A percentile compares a stretch with the other conserved stretches of the same genome.
phyloP scores from a whole-genome alignment of 2,113 vertebrate species.

The Notechis scutatus region DNA sequence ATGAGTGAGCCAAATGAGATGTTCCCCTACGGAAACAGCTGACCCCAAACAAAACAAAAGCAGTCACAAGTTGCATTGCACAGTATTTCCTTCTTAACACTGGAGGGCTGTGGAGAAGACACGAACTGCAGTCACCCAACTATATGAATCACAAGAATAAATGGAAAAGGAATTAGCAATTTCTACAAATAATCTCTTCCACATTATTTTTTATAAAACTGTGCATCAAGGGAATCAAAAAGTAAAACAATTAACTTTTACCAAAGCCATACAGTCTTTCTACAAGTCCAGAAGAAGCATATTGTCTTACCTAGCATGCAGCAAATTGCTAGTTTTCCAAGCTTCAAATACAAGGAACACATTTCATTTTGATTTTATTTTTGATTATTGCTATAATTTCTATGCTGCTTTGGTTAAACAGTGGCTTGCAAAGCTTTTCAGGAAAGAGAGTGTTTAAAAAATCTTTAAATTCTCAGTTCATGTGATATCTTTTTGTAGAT shows the following conservation, averaged over 20 bases:
- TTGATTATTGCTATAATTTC: not conserved
- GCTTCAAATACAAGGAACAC: conserved; percentile 5
- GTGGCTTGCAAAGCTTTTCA: not conserved
- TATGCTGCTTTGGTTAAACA: not conserved
- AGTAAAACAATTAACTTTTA: not conserved
- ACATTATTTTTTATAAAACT: not conserved
- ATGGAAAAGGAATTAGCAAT: not conserved
- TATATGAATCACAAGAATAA: not conserved
- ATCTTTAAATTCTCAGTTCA: not conserved
- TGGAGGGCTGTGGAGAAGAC: conserved; percentile 18
- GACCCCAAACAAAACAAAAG: conserved; percentile 38
- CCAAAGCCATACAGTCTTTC: accelerated
- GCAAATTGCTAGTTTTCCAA: not conserved
- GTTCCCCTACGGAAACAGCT: conserved; percentile 38
- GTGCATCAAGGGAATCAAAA: not conserved
- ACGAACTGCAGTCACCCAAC: not conserved
- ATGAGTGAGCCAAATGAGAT: conserved; percentile 43
- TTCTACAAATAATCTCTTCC: not conserved
- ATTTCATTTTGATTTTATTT: not conserved
- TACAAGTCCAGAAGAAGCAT: not conserved
- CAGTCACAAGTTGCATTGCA: conserved; percentile 37
- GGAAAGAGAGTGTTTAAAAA: not conserved
- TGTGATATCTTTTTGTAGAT: not conserved
- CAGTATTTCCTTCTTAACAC: conserved; percentile 33
- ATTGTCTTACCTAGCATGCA: accelerated